phyloP scores from a whole-genome alignment of 2,797 vertebrate genomes.

The Neosalanx taihuensis region DNA sequence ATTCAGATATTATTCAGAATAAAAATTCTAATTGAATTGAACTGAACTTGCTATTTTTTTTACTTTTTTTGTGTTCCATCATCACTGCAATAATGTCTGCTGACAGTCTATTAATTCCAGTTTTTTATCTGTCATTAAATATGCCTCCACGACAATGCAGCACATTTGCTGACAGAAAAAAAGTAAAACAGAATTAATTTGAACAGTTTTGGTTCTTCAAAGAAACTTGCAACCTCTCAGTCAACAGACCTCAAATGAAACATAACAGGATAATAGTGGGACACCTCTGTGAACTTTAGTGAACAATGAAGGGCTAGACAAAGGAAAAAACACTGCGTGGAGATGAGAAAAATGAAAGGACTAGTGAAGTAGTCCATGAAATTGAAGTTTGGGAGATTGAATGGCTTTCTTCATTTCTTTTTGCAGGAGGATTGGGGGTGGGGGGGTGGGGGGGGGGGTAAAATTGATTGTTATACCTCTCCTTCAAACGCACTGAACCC shows the following conservation, averaged over 20 bases:
- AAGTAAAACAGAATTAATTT: too few species aligned
- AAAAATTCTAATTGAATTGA: background rate
- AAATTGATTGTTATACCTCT: conserved; percentile 29
- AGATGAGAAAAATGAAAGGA: conserved; percentile 32
- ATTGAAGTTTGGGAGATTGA: conserved; percentile 52
- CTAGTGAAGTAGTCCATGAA: conserved; percentile 52
- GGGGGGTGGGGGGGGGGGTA: conserved; percentile 19
- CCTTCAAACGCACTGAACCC: conserved; percentile 30
- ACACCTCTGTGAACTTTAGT: conserved; percentile 52
- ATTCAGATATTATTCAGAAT: too few species aligned
- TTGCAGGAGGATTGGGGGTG: conserved; percentile 28
- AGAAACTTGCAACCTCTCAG: conserved; percentile 53
- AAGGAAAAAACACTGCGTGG: conserved; percentile 6
- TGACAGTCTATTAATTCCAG: background rate
- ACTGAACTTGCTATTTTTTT: too few species aligned
- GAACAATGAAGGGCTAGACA: conserved; percentile 49
- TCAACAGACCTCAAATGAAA: conserved; percentile 48
- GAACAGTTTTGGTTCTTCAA: conserved; percentile 38
- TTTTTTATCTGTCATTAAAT: background rate
- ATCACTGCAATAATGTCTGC: background rate
- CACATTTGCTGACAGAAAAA: conserved; percentile 16
- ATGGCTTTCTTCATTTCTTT: conserved; percentile 34
- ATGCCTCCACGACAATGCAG: background rate
- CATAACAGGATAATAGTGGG: conserved; percentile 54
- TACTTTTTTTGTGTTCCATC: background rate